Evolutionary conservation across 1,140 invertebrate genomes (phyloP).

Genomic region (Bactericera cockerelli): DNA sequence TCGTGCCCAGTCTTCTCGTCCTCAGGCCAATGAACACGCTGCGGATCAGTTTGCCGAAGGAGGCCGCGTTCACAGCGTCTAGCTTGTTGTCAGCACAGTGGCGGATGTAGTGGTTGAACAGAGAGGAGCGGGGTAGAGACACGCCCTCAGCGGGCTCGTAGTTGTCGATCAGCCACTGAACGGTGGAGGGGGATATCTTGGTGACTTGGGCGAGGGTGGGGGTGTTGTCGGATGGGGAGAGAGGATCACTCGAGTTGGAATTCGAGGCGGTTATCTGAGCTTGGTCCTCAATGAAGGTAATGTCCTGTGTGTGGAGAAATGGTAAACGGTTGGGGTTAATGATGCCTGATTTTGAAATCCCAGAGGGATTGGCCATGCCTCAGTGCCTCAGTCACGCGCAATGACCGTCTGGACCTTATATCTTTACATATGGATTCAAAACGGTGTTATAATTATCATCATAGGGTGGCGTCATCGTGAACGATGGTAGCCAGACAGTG

Average conservation of each 20-base stretch:
- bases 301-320: too few relatives aligned
- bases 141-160: slow-evolving; percentile 97
- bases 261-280: neutral
- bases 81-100: slow-evolving; percentile 89
- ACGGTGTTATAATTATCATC: too few relatives aligned
- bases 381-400: too few relatives aligned
- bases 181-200: slow-evolving; percentile 35
- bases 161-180: slow-evolving; percentile 94
- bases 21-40: slow-evolving; percentile 92
- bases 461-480: too few relatives aligned
- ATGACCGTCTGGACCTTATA: too few relatives aligned
- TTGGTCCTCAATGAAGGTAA: slow-evolving; percentile 8
- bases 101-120: slow-evolving; percentile 92
- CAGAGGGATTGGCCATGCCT: too few relatives aligned
- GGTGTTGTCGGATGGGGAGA: neutral
- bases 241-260: neutral
- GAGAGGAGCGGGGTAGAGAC: slow-evolving; percentile 83
- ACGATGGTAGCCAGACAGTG: too few relatives aligned
- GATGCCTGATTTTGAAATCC: too few relatives aligned
- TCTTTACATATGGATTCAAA: too few relatives aligned
- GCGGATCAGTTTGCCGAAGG: slow-evolving; percentile 96
- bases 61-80: slow-evolving; percentile 96
- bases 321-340: too few relatives aligned
- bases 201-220: neutral
- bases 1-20: slow-evolving; percentile 83